Evolutionary conservation across 2,113 vertebrate genomes (phyloP).

Genomic region (Gymnarchus niloticus): DNA sequence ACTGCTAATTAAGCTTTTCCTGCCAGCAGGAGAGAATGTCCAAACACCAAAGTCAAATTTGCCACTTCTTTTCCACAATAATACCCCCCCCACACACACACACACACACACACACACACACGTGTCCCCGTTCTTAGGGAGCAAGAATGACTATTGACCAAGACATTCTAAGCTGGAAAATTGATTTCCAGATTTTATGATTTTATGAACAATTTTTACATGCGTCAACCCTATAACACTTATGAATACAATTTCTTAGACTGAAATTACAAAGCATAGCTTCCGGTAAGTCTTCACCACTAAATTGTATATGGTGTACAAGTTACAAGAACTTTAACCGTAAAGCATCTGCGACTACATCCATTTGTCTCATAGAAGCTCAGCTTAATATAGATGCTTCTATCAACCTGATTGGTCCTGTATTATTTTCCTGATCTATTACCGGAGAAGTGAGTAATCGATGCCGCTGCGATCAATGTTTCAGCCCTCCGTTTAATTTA

Average conservation of each 20-base stretch:
- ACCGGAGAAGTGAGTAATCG: background rate
- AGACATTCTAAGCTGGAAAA: background rate
- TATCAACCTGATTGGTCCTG: background rate
- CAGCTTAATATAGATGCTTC: background rate
- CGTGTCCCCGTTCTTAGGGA: background rate
- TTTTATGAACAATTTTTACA: background rate
- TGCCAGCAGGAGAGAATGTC: background rate
- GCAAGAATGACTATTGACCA: background rate
- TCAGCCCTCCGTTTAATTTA: background rate
- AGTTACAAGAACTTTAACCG: background rate
- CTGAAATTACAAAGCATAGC: background rate
- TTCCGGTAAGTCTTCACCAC: background rate
- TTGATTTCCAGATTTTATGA: background rate
- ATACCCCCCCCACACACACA: too few species aligned
- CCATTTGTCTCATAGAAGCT: background rate
- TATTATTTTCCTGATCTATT: background rate
- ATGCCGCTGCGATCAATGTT: background rate
- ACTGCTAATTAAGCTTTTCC: slow-evolving; percentile 1
- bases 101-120: too few species aligned
- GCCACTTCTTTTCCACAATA: background rate
- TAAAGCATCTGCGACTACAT: background rate
- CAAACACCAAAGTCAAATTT: background rate
- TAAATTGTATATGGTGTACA: background rate
- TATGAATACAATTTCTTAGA: background rate
- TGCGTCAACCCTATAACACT: background rate